phyloP scores from a whole-genome alignment of 2,797 vertebrate genomes.

The Sebastes minor region DNA sequence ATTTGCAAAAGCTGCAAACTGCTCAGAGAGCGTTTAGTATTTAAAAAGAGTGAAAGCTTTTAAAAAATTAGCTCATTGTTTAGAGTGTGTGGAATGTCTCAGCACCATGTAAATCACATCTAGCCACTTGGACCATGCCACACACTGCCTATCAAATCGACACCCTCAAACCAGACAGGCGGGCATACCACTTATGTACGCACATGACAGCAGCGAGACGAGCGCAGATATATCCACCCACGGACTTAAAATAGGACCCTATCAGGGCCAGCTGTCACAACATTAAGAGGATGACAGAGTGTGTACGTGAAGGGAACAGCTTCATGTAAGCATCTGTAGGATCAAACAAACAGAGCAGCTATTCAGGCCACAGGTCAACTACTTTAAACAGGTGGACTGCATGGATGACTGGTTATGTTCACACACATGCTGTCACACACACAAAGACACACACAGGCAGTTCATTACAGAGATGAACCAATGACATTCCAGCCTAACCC shows the following conservation, averaged over 20 bases:
- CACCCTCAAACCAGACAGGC: slow-evolving; percentile 51
- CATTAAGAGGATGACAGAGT: slow-evolving; percentile 53
- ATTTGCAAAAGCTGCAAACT: not conserved
- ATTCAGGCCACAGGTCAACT: slow-evolving; percentile 25
- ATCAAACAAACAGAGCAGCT: slow-evolving; percentile 47
- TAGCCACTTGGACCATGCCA: slow-evolving; percentile 31
- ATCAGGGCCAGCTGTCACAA: slow-evolving; percentile 74
- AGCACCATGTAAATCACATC: slow-evolving; percentile 38
- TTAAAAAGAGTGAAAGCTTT: slow-evolving; percentile 29
- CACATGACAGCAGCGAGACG: slow-evolving; percentile 38
- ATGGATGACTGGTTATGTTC: not conserved
- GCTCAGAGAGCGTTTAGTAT: not conserved
- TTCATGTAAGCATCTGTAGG: slow-evolving; percentile 42
- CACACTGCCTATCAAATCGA: slow-evolving; percentile 52
- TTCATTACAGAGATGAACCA: not conserved
- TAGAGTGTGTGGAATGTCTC: slow-evolving; percentile 25
- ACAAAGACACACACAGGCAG: not conserved
- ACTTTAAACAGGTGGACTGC: slow-evolving; percentile 71
- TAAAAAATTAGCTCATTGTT: slow-evolving; percentile 46
- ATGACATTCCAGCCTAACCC: not conserved
- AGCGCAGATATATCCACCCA: slow-evolving; percentile 33
- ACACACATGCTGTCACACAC: not conserved
- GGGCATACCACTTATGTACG: slow-evolving; percentile 25
- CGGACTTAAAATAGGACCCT: slow-evolving; percentile 64
- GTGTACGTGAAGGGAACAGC: slow-evolving; percentile 22